These are phyloP conservation scores for Drosophila auraria DNA, from an alignment of 1,140 invertebrate species.

Conservation along the genomic window DNA sequence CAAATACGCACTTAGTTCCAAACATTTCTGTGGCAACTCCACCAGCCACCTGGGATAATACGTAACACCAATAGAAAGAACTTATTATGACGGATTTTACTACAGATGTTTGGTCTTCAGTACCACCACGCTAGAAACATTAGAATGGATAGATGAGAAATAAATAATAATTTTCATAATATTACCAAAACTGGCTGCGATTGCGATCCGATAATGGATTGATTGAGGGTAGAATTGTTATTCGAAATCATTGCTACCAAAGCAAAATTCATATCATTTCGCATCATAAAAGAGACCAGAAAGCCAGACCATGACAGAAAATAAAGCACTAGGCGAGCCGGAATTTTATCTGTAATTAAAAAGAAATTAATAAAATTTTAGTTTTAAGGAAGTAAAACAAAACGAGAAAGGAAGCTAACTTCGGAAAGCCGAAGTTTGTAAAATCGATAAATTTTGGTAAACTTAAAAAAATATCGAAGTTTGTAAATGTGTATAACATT, in stretches of 20 bases:
- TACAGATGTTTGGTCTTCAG: constrained; percentile 86
- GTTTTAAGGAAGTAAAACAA: not conserved
- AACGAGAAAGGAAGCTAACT: no score
- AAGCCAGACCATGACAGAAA: constrained; percentile 90
- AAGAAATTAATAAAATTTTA: not conserved
- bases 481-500: no score
- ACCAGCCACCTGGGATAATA: constrained; percentile 89
- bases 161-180: not conserved
- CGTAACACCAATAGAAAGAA: constrained; percentile 91
- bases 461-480: no score
- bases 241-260: constrained; percentile 88
- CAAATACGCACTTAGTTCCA: constrained; percentile 92
- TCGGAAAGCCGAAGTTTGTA: no score
- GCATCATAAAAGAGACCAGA: constrained; percentile 91
- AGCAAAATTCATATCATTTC: constrained; percentile 90
- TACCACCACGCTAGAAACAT: constrained; percentile 45
- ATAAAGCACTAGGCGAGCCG: constrained; percentile 89
- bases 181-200: constrained; percentile 57
- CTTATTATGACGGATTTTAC: constrained; percentile 88
- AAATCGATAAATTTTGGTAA: no score
- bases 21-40: constrained; percentile 91
- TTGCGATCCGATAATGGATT: constrained; percentile 28
- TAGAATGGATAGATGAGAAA: constrained; percentile 1
- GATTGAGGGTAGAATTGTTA: constrained; percentile 38
- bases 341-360: constrained; percentile 83